Base-by-base conservation (phyloP, 2,888 invertebrate genomes). In the Cremastinae sp. region DNA sequence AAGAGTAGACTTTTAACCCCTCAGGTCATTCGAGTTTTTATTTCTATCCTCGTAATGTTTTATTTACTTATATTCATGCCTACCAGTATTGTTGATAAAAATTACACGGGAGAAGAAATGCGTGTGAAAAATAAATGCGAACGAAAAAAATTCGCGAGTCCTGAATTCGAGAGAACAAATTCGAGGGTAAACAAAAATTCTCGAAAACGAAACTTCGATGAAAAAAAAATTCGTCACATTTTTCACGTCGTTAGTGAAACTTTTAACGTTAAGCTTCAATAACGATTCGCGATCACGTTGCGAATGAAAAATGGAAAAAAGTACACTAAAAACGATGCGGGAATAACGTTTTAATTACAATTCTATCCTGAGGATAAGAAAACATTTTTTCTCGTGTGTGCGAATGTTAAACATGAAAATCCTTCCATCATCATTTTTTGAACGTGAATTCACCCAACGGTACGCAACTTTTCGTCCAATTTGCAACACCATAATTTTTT, bases 351-450 rank as follows among this genome's bases (percentile, higher is more conserved):
- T 62, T 39, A 74, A 74, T 74, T 61, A 28, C 28, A 47, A 55
- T 37, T 12, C 55, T 45, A 58, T 58, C 51, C 18, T 47, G 37
- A 45, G 43, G 20, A 35, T 8, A 20, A 18, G 47, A 35, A 55
- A 68, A 66, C 16, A 53, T 65, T 59, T 74, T 74, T 62, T 45
- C 55, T 62, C 47, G 55, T 35, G 18, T 10, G 61, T 55, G 56
- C 41, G 68, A 68, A 10, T 14, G 68, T 62, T 61, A 62, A 69
- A 61, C 62, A 69, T 62, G 74, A 41, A 74, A 69, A 74, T 74
- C 43, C 47, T 74, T 68, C 35, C 58, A 14, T 56, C 58, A 58
- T 28, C 20, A 56, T 47, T 68, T 56, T n/a, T n/a, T n/a, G n/a
- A n/a, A n/a, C n/a, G n/a, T n/a, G n/a, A n/a, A n/a, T n/a, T n/a